Base-by-base conservation (phyloP, 2,888 invertebrate species). In the Drosophila quasianomalipes region DNA sequence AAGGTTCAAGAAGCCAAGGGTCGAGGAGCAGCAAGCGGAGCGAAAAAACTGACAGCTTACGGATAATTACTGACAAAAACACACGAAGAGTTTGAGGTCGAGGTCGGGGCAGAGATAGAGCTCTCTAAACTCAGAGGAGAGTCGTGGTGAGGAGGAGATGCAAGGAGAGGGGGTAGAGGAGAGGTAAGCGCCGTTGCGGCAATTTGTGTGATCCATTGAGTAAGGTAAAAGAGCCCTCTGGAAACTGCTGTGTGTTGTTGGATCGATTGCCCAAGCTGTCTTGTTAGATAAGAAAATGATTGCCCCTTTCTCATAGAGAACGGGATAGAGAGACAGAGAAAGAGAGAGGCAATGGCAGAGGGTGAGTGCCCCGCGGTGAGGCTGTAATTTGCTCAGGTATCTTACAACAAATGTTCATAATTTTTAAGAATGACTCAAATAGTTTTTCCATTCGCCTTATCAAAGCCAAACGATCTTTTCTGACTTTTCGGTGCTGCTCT, bases 41-140 rank as follows among this genome's bases (percentile, higher is more conserved):
- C 90, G 85, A 89, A 90, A 83, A 86, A 89, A 88, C 88, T 89
- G 89, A 90, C 89, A 89, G 89, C 88, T 89, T 89, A 89, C 85
- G 86, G 86, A 83, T 90, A 88, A 89, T 89, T 89, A 89, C 82
- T 70, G 72, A 85, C 79, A 83, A 79, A 79, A 73, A 82, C 72
- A 77, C 70, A 58, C 35, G 57, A 39, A 30, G 19, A 55, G 14
- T 37, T 55, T 26, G 54, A 22, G 16, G 54, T 35, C 16, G 54
- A 26, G 35, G 22, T 16, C 16, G 12, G 26, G 22, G 16, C 22
- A 35, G 16, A 10, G 33, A 16, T 9, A 35, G 54, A 16, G 26
- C 47, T 26, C 26, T 47, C 16, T 2, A 9, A 16, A 47, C 16
- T 47, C 47, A 26, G 26, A 16, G 47, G 9, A 4, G 16, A 47